Evolutionary conservation across 2,888 invertebrate genomes (phyloP).

Genomic region (Hemistola chrysoprasaria): DNA sequence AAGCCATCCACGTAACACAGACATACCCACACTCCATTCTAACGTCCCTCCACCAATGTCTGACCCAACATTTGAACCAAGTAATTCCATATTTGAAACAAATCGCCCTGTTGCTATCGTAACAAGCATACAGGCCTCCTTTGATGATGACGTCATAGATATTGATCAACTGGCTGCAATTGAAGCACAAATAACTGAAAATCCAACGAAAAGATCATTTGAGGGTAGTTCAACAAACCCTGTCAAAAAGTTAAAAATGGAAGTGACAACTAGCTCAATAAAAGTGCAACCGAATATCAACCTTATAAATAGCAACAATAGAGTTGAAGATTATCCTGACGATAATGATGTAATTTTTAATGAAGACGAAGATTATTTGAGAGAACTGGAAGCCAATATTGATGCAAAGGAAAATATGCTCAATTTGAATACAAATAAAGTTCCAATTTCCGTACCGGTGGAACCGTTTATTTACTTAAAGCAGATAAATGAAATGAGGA

Average conservation of each 20-base stretch:
- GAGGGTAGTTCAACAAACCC: constrained; percentile 39
- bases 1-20: constrained; percentile 42
- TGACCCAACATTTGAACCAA: constrained; percentile 31
- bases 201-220: constrained; percentile 45
- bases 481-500: constrained; percentile 60
- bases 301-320: constrained; percentile 26
- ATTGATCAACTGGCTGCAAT: constrained; percentile 59
- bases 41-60: constrained; percentile 39
- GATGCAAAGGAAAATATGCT: constrained; percentile 36
- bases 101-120: constrained; percentile 43
- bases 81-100: no score
- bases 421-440: constrained; percentile 21
- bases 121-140: constrained; percentile 43
- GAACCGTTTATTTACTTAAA: constrained; percentile 73
- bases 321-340: constrained; percentile 52
- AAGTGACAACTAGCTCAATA: constrained; percentile 13
- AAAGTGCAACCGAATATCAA: constrained; percentile 2
- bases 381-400: constrained; percentile 57
- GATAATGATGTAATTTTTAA: constrained; percentile 51
- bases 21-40: constrained; percentile 47
- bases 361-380: constrained; percentile 64
- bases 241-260: constrained; percentile 56
- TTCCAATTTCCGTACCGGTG: constrained; percentile 37
- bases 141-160: constrained; percentile 61
- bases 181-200: constrained; percentile 52